Conservation (phyloP, 2,888 invertebrate genomes). For the Drosophila borborema region DNA sequence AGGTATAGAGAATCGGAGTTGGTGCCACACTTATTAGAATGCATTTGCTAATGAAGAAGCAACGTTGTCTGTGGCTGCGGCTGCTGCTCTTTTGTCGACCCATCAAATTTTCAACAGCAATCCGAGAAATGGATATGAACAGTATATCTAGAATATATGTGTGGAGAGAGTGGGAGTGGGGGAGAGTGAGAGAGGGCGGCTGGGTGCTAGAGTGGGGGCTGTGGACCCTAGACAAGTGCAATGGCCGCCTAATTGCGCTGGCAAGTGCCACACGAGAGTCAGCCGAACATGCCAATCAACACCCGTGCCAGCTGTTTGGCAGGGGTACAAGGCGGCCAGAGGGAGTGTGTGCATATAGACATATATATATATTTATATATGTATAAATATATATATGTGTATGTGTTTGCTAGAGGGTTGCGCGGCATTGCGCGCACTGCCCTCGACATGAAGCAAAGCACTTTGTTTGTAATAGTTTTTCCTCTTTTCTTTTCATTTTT, state of each 20-base stretch:
- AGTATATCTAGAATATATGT: conserved; percentile 11
- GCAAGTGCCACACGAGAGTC: conserved; percentile 67
- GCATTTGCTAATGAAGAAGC: conserved; percentile 64
- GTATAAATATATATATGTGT: neutral
- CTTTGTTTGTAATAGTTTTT: conserved; percentile 61
- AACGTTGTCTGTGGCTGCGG: conserved; percentile 44
- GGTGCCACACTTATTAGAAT: conserved; percentile 63
- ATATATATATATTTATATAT: neutral
- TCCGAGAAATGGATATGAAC: conserved; percentile 30
- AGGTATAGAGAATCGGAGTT: neutral
- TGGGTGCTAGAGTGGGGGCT: neutral
- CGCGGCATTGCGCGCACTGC: conserved; percentile 10
- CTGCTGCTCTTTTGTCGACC: conserved; percentile 60
- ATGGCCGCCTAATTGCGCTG: conserved; percentile 77
- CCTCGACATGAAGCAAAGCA: conserved; percentile 42
- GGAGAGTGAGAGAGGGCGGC: neutral
- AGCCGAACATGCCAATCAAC: conserved; percentile 77
- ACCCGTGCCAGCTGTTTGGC: conserved; percentile 51
- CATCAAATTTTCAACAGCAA: conserved; percentile 64
- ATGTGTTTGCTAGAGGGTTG: conserved; percentile 15
- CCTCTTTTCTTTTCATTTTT: conserved; percentile 8
- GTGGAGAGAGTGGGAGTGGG: neutral
- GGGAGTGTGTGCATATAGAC: neutral
- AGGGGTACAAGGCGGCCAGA: neutral
- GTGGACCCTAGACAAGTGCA: conserved; percentile 62